Evolutionary conservation across 2,888 invertebrate species (phyloP).

Genomic region (Strigamia crassipes): DNA sequence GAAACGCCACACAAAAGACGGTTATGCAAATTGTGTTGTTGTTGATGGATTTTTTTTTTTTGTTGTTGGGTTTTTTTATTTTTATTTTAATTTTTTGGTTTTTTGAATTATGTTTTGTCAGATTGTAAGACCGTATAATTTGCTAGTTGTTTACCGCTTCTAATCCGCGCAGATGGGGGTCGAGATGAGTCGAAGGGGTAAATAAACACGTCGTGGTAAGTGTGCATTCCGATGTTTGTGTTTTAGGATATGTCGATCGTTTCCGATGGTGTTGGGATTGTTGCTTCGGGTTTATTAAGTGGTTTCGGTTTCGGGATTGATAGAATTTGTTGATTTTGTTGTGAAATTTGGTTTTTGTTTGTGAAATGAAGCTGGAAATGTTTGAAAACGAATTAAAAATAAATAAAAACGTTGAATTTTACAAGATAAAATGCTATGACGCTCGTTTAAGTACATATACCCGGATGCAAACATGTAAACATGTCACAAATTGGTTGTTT

Average conservation of each 20-base stretch:
- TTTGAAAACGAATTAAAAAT: too few species aligned
- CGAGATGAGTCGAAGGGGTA: not conserved
- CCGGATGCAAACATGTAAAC: too few species aligned
- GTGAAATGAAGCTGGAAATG: too few species aligned
- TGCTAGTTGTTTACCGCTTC: slow-evolving; percentile 1
- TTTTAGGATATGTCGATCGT: not conserved
- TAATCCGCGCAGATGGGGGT: slow-evolving; percentile 1
- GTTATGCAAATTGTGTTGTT: not conserved
- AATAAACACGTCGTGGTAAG: not conserved
- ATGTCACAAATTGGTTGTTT: too few species aligned
- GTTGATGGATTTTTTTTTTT: not conserved
- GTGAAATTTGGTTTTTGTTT: too few species aligned
- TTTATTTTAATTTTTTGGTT: not conserved
- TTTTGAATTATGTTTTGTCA: slow-evolving; percentile 10
- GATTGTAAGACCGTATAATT: not conserved
- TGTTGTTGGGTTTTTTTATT: too few species aligned
- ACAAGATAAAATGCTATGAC: too few species aligned
- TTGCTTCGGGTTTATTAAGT: too few species aligned
- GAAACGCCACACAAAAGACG: not conserved
- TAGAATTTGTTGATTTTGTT: not conserved
- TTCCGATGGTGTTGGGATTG: too few species aligned
- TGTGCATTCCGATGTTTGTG: not conserved
- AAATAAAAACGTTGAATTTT: too few species aligned
- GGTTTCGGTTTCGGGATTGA: not conserved
- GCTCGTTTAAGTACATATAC: too few species aligned